Evolutionary conservation across 2,113 vertebrate species (phyloP).

Genomic region (Trichechus manatus): DNA sequence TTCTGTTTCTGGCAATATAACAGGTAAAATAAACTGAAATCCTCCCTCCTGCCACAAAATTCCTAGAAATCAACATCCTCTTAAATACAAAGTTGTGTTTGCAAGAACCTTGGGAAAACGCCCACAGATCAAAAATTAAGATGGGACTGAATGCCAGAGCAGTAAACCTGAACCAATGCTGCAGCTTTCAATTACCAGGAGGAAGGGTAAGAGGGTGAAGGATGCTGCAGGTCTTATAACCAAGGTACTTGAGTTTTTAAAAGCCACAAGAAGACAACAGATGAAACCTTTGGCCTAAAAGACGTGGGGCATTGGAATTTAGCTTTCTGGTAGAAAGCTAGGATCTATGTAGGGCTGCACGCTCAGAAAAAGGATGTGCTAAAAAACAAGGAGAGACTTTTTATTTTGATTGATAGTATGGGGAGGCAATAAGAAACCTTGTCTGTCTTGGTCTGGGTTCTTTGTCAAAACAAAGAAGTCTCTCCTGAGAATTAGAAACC

Average conservation of each 20-base stretch:
- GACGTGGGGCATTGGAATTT: background rate
- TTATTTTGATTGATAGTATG: too few species aligned
- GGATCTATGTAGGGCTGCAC: background rate
- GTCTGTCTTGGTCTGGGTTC: background rate
- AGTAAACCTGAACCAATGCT: background rate
- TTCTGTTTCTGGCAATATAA: background rate
- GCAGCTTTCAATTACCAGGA: background rate
- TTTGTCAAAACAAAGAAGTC: background rate
- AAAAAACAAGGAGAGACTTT: background rate
- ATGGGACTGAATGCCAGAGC: background rate
- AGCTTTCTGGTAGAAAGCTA: background rate
- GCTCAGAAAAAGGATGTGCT: background rate
- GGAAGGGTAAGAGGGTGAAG: background rate
- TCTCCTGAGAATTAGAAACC: background rate
- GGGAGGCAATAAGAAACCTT: background rate
- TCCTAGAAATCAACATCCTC: background rate
- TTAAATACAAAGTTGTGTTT: background rate
- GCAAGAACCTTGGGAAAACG: background rate
- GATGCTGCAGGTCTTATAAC: background rate
- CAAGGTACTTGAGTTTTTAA: background rate
- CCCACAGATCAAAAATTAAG: background rate
- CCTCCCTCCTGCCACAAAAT: background rate
- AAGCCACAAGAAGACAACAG: background rate
- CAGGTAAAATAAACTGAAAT: background rate
- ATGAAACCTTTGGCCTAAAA: background rate